Evolutionary conservation across 2,113 vertebrate genomes (phyloP), one percentile per base, ranked within the genome.

Genomic region (Micromys minutus): DNA sequence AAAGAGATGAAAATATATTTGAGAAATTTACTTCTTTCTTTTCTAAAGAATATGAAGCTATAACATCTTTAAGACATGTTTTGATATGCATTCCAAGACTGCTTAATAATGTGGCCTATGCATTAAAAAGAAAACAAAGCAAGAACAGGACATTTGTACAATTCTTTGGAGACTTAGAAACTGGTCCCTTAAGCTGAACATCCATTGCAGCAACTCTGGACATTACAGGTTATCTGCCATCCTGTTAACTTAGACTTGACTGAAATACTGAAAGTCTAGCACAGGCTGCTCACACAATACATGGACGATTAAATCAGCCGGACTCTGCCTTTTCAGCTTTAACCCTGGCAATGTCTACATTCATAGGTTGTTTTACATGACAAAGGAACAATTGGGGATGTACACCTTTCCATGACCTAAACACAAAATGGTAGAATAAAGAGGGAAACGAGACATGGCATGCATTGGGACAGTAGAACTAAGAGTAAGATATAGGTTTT

Each of bases 1-100:
- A 61, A 50, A 90, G 92, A 89, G n/a, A 91, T 77, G 57, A 91
- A 76, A 87, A 85, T 59, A 17, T n/a, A 80, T 90, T 75, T 92
- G 67, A 63, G 50, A 87, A 52, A 90, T 90, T 52, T 89, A 59
- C 63, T 67, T 87, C 11, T 87, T 97, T 96, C 74, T 94, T 95
- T 96, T 88, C 34, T 72, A 85, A 22, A 92, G 69, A 75, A 59
- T 76, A 87, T 65, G 6, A 85, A 93, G 47, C 89, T 79, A 94
- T n/a, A 90, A 71, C 10, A 50, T 91, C 45, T 71, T 95, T 95
- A 90, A 94, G 45, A 52, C 17, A 87, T 45, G 89, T 94, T 90
- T 87, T 75, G 67, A 85, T 19, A 93, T 93, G 59, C 74, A 75
- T 80, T 94, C 72, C 88, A 90, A 90, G 65, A 85, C 69, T 88